Evolutionary conservation across 2,888 invertebrate genomes (phyloP).

Genomic region (Acrobasis consociella): DNA sequence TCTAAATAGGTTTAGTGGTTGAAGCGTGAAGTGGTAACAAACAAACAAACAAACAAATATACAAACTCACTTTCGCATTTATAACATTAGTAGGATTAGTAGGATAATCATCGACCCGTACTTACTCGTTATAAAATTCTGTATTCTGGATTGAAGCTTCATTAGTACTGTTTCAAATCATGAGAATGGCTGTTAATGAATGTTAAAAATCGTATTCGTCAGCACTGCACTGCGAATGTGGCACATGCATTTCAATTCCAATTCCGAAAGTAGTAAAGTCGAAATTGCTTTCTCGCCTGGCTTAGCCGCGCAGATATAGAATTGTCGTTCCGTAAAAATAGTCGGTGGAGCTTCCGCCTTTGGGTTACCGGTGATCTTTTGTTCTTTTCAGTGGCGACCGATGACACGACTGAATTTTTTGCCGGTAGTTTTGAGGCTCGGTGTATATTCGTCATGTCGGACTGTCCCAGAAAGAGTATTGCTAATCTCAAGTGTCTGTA

Average conservation of each 20-base stretch:
- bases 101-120: background rate
- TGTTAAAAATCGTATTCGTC: constrained; percentile 41
- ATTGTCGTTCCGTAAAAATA: constrained; percentile 71
- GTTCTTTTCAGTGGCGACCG: constrained; percentile 54
- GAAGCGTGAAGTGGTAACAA: too few species aligned
- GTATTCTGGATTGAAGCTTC: constrained; percentile 48
- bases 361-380: constrained; percentile 65
- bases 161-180: constrained; percentile 49
- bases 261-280: constrained; percentile 51
- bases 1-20: too few species aligned
- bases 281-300: constrained; percentile 46
- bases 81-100: too few species aligned
- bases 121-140: constrained; percentile 30
- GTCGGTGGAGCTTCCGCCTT: constrained; percentile 73
- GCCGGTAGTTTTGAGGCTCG: constrained; percentile 14
- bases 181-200: constrained; percentile 52
- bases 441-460: too few species aligned
- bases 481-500: too few species aligned
- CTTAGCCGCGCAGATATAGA: constrained; percentile 50
- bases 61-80: too few species aligned
- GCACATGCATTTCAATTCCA: constrained; percentile 23
- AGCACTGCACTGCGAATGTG: background rate
- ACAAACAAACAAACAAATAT: too few species aligned
- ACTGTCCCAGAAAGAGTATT: too few species aligned
- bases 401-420: constrained; percentile 50